Evolutionary conservation across 2,797 vertebrate genomes (phyloP).

Genomic region (Myotis findleyi): DNA sequence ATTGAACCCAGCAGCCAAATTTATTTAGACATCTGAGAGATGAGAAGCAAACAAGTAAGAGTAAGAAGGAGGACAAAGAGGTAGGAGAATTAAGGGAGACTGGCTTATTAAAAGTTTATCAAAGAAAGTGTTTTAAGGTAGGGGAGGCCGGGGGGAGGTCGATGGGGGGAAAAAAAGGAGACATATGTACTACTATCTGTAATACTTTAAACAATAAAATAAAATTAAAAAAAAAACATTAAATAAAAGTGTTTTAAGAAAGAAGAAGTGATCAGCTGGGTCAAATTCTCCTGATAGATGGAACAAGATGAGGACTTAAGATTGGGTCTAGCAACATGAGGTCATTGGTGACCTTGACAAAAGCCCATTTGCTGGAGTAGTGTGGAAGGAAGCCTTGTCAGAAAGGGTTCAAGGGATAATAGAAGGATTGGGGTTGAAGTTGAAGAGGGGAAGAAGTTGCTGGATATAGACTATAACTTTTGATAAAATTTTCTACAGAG

Average conservation of each 20-base stretch:
- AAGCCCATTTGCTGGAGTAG: neutral
- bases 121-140: neutral
- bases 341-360: neutral
- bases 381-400: neutral
- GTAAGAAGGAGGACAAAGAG: neutral
- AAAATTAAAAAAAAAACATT: no score
- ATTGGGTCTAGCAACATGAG: neutral
- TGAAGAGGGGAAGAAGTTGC: neutral
- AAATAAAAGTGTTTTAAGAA: neutral
- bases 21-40: neutral
- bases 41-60: neutral
- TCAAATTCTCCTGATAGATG: neutral
- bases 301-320: neutral
- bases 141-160: no score
- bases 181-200: no score
- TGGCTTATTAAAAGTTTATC: neutral
- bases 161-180: no score
- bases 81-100: neutral
- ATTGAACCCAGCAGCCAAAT: neutral
- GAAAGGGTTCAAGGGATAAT: neutral
- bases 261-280: neutral
- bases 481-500: neutral
- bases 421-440: neutral
- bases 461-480: neutral
- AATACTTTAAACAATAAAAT: no score